Evolutionary conservation across 2,888 invertebrate genomes (phyloP).

Genomic region (Cynaeus angustus): DNA sequence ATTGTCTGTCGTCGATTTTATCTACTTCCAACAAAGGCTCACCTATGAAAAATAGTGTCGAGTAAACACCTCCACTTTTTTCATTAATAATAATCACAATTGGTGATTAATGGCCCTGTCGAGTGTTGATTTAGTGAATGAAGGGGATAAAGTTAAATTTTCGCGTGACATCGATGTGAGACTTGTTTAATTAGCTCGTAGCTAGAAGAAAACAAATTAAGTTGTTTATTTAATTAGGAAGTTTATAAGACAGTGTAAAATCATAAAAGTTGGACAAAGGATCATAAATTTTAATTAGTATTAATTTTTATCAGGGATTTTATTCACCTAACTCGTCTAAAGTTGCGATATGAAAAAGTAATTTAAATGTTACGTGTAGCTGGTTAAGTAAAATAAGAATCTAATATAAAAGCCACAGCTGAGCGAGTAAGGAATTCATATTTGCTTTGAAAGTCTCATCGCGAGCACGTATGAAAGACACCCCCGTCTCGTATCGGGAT

Average conservation of each 20-base stretch:
- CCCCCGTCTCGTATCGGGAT: slow-evolving; percentile 18
- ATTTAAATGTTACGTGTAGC: slow-evolving; percentile 40
- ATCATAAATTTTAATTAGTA: slow-evolving; percentile 34
- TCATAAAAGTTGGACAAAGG: slow-evolving; percentile 22
- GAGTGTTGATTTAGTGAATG: slow-evolving; percentile 10
- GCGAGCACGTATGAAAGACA: slow-evolving; percentile 19
- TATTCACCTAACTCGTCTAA: slow-evolving; percentile 19
- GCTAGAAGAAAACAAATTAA: slow-evolving; percentile 23
- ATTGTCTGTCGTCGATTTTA: slow-evolving; percentile 6
- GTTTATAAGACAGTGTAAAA: slow-evolving; percentile 32
- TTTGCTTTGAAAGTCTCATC: slow-evolving; percentile 27
- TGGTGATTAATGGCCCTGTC: slow-evolving; percentile 7
- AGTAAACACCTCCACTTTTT: slow-evolving; percentile 8
- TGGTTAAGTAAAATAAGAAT: slow-evolving; percentile 38
- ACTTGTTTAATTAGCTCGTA: slow-evolving; percentile 15
- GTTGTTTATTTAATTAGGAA: slow-evolving; percentile 32
- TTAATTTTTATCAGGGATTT: slow-evolving; percentile 29
- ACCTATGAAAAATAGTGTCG: slow-evolving; percentile 8
- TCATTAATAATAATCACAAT: slow-evolving; percentile 10
- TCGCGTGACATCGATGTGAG: slow-evolving; percentile 1
- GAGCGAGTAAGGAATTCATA: slow-evolving; percentile 35
- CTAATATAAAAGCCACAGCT: slow-evolving; percentile 35
- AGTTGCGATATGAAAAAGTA: slow-evolving; percentile 32
- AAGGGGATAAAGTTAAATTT: slow-evolving; percentile 2
- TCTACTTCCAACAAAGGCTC: background rate